Base-by-base conservation (phyloP, 2,888 invertebrate species). In the Prostheceraeus crozeri region DNA sequence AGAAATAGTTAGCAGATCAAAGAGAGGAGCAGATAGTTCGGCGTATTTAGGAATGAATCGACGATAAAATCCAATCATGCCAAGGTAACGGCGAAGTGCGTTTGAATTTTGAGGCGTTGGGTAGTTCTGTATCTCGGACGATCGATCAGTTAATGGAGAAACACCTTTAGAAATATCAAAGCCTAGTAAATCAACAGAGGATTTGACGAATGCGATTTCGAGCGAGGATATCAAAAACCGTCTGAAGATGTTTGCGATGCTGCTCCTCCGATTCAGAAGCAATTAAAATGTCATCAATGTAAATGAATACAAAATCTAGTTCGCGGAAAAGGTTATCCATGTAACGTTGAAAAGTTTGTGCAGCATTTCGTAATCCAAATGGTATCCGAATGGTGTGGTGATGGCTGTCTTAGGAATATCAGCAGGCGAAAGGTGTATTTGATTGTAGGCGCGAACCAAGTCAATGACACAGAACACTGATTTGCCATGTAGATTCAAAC, bases 51-150 rank as follows among this genome's bases (percentile, higher is more conserved):
- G 62, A 11, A 64, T 35, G 54, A 67, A 66, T 28, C 53, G 53
- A 14, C 58, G 61, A 40, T 66, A 67, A 52, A 64, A 66, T 45
- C 60, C 64, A 16, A 57, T 45, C 54, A 67, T 61, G n/a, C 57
- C 60, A 14, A 40, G 40, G 40, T 40, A 40, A n/a, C n/a, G n/a
- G n/a, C n/a, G n/a, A n/a, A n/a, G n/a, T n/a, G n/a, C n/a, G n/a
- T n/a, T n/a, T n/a, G n/a, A n/a, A n/a, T n/a, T n/a, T n/a, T n/a
- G n/a, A n/a, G n/a, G n/a, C n/a, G n/a, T n/a, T n/a, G n/a, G n/a
- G n/a, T n/a, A n/a, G n/a, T n/a, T n/a, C n/a, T n/a, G n/a, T n/a
- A n/a, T n/a, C n/a, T n/a, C n/a, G n/a, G n/a, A n/a, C n/a, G n/a
- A n/a, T n/a, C n/a, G n/a, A n/a, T n/a, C n/a, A n/a, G n/a, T n/a